Base-by-base conservation (phyloP, 2,797 vertebrate species). In the Brachyrhaphis roseni region DNA sequence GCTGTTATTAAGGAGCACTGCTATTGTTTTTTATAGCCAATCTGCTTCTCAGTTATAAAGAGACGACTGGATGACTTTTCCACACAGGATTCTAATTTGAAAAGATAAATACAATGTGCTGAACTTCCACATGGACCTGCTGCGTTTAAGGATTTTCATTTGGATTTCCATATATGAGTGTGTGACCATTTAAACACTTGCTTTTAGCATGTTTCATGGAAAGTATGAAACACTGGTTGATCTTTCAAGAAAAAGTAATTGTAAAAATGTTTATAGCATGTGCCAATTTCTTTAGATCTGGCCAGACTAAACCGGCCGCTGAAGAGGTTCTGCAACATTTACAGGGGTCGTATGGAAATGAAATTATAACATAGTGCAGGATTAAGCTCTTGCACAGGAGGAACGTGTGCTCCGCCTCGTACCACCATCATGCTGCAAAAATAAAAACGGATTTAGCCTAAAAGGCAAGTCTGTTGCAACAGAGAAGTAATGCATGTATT, bases 31-130 rank as follows among this genome's bases (percentile, higher is more conserved):
- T 93, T 89, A 94, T 81, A 82, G 91, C 87, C 88, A 72, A 87
- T 89, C 87, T 82, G 74, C 84, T 90, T 91, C 79, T 86, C 84
- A 76, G 89, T 89, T 87, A 89, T 91, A 90, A 93, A 95, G 92
- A 88, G 68, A 62, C 31, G n/a, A 73, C 78, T 79, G 78, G 72
- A 93, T 89, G 78, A 82, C 87, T 93, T 92, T 92, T 86, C 92
- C 91, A 89, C 85, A 82, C 74, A 26, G 51, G 78, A 83, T 91
- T 88, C 82, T 79, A 80, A 74, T 86, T 86, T 82, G 72, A 68
- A 85, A 80, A 81, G 62, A 85, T 75, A 87, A 89, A 88, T 57
- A 76, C 53, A 77, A 66, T 59, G 76, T 68, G 64, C 74, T 45
- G 23, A 16, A 66, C 23, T 78, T 68, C 81, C 77, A 82, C 72